A percentile compares a stretch with the other conserved stretches of the same genome.
phyloP scores from a whole-genome alignment of 1,140 invertebrate species.

The Archegozetes longisetosus region DNA sequence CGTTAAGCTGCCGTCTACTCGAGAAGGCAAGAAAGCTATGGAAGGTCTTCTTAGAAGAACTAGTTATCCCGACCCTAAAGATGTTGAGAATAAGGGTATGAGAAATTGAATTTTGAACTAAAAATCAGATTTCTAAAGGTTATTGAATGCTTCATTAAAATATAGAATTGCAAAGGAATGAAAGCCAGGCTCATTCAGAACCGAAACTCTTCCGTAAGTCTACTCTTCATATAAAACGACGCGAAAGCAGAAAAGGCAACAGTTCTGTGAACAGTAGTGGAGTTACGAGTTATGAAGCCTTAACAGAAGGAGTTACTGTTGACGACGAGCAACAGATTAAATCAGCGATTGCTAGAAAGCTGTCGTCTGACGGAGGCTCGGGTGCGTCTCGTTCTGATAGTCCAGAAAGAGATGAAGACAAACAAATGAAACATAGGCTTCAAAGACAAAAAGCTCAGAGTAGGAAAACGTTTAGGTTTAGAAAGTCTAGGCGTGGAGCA shows the following conservation, averaged over 20 bases:
- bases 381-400: no score
- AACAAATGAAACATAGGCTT: constrained; percentile 47
- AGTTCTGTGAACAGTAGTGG: constrained; percentile 11
- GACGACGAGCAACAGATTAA: constrained; percentile 16
- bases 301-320: constrained; percentile 14
- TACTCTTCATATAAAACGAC: constrained; percentile 21
- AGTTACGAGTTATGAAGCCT: constrained; percentile 10
- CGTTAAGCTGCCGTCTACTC: constrained; percentile 17
- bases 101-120: constrained; percentile 10
- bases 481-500: constrained; percentile 25
- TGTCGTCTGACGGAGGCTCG: not conserved
- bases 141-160: not conserved
- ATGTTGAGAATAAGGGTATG: constrained; percentile 21
- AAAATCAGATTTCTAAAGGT: not conserved
- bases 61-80: constrained; percentile 24
- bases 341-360: not conserved
- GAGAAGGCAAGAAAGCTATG: constrained; percentile 16
- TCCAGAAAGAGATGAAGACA: not conserved
- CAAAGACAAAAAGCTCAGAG: constrained; percentile 84
- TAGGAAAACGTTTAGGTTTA: constrained; percentile 60
- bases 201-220: constrained; percentile 21
- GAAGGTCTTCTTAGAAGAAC: constrained; percentile 26
- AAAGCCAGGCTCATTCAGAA: constrained; percentile 13
- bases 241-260: constrained; percentile 17
- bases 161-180: not conserved